Evolutionary conservation across 1,140 invertebrate genomes (phyloP).

Genomic region (Drosophila erecta): DNA sequence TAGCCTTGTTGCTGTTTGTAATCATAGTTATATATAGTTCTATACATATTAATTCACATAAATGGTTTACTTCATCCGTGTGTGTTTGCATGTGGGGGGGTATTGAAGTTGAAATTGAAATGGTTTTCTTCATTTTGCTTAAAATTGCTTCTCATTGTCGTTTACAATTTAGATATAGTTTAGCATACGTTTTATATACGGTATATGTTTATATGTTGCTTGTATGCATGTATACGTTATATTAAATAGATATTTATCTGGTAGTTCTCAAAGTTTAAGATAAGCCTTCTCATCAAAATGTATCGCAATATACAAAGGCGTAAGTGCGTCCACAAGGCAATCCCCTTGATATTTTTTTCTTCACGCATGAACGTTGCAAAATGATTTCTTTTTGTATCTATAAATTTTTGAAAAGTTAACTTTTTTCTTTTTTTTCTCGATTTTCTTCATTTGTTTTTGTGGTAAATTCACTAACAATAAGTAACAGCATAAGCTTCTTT

Average conservation of each 20-base stretch:
- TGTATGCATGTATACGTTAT: slow-evolving; percentile 50
- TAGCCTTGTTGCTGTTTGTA: slow-evolving; percentile 62
- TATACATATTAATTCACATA: slow-evolving; percentile 41
- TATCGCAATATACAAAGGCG: slow-evolving; percentile 58
- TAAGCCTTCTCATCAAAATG: slow-evolving; percentile 59
- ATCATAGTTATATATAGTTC: slow-evolving; percentile 42
- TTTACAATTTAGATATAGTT: slow-evolving; percentile 69
- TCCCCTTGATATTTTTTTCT: slow-evolving; percentile 28
- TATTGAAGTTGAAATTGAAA: slow-evolving; percentile 71
- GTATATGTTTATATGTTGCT: slow-evolving; percentile 44
- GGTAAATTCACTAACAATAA: slow-evolving; percentile 75
- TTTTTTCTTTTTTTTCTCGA: slow-evolving; percentile 29
- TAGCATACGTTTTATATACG: slow-evolving; percentile 58
- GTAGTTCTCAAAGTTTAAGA: slow-evolving; percentile 55
- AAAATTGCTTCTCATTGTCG: slow-evolving; percentile 79
- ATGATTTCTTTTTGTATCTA: slow-evolving; percentile 40
- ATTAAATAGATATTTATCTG: slow-evolving; percentile 56
- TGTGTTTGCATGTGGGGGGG: slow-evolving; percentile 53
- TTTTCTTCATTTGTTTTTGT: slow-evolving; percentile 25
- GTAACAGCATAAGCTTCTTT: slow-evolving; percentile 67
- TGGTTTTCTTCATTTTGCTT: slow-evolving; percentile 65
- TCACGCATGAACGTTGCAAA: slow-evolving; percentile 42
- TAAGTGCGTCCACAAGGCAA: slow-evolving; percentile 23
- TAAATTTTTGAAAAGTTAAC: slow-evolving; percentile 55
- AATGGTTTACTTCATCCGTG: slow-evolving; percentile 33